phyloP scores from a whole-genome alignment of 2,888 invertebrate genomes.

The Acronicta aceris region DNA sequence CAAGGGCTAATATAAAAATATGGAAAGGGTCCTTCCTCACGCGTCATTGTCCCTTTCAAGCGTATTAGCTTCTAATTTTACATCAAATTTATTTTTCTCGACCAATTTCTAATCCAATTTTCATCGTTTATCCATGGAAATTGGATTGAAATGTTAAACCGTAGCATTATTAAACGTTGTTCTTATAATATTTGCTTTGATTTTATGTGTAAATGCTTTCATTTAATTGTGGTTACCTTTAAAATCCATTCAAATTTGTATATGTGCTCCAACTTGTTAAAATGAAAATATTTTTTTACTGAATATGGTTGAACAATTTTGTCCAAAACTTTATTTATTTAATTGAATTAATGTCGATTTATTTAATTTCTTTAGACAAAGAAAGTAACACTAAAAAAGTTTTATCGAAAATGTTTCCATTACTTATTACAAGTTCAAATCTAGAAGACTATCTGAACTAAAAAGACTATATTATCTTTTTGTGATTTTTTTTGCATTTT shows the following conservation, averaged over 20 bases:
- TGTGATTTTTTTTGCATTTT: too few relatives aligned
- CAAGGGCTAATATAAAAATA: constrained; percentile 75
- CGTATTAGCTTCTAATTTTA: constrained; percentile 57
- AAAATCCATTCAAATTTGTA: too few relatives aligned
- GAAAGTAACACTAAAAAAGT: constrained; percentile 21
- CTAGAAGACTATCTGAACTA: constrained; percentile 11
- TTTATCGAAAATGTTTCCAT: constrained; percentile 33
- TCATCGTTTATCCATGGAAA: constrained; percentile 5
- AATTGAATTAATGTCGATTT: constrained; percentile 4
- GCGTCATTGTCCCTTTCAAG: constrained; percentile 64
- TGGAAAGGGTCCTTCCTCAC: constrained; percentile 56
- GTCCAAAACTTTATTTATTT: constrained; percentile 15
- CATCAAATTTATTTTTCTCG: constrained; percentile 28
- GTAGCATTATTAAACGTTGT: background rate
- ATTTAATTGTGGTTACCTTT: too few relatives aligned
- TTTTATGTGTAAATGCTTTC: too few relatives aligned
- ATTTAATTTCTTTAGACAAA: constrained; percentile 11
- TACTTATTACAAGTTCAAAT: constrained; percentile 13
- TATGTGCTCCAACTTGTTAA: too few relatives aligned
- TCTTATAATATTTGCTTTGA: background rate
- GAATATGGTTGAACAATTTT: background rate
- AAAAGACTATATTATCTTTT: background rate
- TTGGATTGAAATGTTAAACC: constrained; percentile 8
- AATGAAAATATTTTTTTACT: background rate
- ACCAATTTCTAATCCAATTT: background rate